Conservation (phyloP, 2,113 vertebrate genomes). For the Saimiri boliviensis region DNA sequence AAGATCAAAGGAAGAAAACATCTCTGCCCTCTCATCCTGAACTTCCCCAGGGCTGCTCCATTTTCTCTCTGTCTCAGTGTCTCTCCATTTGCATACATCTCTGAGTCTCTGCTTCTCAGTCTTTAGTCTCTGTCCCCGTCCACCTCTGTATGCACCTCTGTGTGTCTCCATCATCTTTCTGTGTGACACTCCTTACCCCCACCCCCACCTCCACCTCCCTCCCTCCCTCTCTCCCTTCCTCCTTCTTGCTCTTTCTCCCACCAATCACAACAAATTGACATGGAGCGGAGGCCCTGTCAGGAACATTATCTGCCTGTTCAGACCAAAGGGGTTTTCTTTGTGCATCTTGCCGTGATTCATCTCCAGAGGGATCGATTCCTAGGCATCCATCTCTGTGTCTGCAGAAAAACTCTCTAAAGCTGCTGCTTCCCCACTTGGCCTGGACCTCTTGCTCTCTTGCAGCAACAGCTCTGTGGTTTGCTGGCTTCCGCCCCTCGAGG, state of each 20-base stretch:
- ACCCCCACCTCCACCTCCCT: no score
- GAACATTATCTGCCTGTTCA: conserved; percentile 67
- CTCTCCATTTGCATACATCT: background rate
- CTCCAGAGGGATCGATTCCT: conserved; percentile 70
- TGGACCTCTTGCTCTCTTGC: conserved; percentile 22
- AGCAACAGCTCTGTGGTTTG: background rate
- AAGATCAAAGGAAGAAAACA: background rate
- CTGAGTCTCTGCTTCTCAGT: background rate
- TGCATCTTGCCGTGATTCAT: conserved; percentile 61
- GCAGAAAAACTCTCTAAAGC: conserved; percentile 62
- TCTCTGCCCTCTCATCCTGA: background rate
- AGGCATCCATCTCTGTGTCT: conserved; percentile 37
- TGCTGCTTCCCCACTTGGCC: background rate
- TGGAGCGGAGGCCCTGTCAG: background rate
- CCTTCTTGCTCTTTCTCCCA: background rate
- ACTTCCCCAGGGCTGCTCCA: background rate
- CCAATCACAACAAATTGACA: conserved; percentile 66
- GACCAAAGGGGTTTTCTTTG: conserved; percentile 74
- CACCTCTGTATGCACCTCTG: background rate
- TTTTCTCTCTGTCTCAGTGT: background rate
- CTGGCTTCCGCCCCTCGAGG: background rate
- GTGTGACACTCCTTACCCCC: background rate
- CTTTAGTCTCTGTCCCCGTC: background rate
- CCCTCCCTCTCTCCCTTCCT: no score
- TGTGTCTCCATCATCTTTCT: background rate